These are phyloP conservation scores for Cremastinae sp. DNA, from an alignment of 2,888 invertebrate genomes.

Conservation along the genomic window DNA sequence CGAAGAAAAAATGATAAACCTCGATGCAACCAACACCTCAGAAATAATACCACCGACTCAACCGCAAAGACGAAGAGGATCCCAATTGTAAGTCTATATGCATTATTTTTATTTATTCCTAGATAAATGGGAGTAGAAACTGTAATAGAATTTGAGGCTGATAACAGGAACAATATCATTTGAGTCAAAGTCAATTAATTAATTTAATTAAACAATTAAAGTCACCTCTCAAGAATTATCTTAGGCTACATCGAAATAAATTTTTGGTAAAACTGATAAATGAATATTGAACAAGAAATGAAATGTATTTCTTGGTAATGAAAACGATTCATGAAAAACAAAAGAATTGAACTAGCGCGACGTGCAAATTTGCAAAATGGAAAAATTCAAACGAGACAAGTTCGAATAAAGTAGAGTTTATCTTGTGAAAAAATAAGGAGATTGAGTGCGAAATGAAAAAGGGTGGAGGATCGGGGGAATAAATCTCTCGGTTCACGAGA, in stretches of 20 bases:
- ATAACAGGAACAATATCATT: no score
- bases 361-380: background rate
- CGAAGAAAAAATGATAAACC: slow-evolving; percentile 77
- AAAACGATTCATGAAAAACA: no score
- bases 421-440: background rate
- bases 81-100: slow-evolving; percentile 87
- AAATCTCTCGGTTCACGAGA: slow-evolving; percentile 31
- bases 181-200: no score
- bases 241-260: background rate
- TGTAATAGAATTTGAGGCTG: no score
- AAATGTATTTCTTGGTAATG: no score
- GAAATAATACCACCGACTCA: slow-evolving; percentile 80
- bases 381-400: background rate
- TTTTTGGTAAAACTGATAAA: background rate
- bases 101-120: slow-evolving; percentile 1
- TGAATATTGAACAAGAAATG: no score
- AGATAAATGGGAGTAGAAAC: no score
- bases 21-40: slow-evolving; percentile 84
- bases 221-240: background rate
- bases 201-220: background rate
- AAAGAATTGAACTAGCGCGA: no score
- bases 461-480: background rate
- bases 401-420: background rate
- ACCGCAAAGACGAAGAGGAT: slow-evolving; percentile 88
- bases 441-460: background rate